Percentiles rank a stretch among this genome's conserved stretches.
phyloP scores from a whole-genome alignment of 2,888 invertebrate species.

The Himalopsyche japonica region DNA sequence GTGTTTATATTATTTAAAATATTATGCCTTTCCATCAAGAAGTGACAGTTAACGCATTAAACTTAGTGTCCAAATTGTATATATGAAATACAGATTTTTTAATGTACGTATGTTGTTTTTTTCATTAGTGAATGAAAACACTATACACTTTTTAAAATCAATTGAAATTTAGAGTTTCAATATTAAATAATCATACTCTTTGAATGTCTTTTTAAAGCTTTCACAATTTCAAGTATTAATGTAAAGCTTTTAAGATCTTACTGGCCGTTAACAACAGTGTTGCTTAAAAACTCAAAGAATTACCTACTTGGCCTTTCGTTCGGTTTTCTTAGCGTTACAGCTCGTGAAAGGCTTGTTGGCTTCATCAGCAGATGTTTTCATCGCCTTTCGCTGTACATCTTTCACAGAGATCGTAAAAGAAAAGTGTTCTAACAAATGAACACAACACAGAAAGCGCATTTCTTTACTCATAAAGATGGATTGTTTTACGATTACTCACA shows the following conservation, averaged over 20 bases:
- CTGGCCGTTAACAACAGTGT: neutral
- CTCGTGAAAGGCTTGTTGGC: neutral
- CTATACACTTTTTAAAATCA: too few relatives aligned
- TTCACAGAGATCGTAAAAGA: neutral
- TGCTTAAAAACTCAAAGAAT: neutral
- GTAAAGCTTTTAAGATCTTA: neutral
- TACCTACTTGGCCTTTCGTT: neutral
- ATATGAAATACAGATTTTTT: too few relatives aligned
- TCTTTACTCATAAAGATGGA: neutral
- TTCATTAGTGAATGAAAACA: too few relatives aligned
- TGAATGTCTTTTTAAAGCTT: too few relatives aligned
- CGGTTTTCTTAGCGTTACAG: neutral
- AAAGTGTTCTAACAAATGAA: neutral
- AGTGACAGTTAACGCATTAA: too few relatives aligned
- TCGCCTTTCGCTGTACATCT: neutral
- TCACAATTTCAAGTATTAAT: too few relatives aligned
- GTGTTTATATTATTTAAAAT: too few relatives aligned
- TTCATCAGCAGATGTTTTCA: neutral
- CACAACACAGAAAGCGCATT: neutral
- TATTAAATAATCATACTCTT: too few relatives aligned
- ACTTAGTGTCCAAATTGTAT: too few relatives aligned
- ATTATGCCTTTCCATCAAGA: too few relatives aligned
- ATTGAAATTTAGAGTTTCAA: too few relatives aligned
- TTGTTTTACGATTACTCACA: neutral
- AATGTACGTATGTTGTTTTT: too few relatives aligned